These are phyloP conservation scores for Schizaphis graminum DNA, from an alignment of 2,888 invertebrate genomes.

Conservation along the genomic window DNA sequence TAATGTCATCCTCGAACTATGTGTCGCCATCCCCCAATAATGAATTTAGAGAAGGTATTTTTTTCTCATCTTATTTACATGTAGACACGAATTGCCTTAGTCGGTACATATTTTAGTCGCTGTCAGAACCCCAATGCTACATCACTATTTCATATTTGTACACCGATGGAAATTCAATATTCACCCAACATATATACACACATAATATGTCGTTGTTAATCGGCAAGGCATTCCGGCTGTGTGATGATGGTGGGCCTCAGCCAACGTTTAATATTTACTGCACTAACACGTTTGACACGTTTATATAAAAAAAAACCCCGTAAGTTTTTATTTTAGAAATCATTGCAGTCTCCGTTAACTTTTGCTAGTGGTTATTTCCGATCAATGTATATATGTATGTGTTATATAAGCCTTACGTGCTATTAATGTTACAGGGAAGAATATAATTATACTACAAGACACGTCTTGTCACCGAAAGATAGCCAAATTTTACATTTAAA, in stretches of 20 bases:
- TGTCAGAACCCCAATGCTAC: constrained; percentile 20
- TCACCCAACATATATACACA: not conserved
- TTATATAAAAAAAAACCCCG: not conserved
- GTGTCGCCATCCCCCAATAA: not conserved
- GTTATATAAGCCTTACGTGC: not conserved
- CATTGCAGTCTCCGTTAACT: not conserved
- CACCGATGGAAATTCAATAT: constrained; percentile 53
- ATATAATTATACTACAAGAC: not conserved
- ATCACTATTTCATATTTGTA: constrained; percentile 28
- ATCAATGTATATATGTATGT: not conserved
- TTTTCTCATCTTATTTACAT: not conserved
- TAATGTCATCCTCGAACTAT: not conserved
- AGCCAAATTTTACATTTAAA: not conserved
- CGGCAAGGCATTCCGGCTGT: not conserved
- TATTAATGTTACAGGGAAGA: not conserved
- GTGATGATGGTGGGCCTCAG: constrained; percentile 39
- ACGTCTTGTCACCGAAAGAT: not conserved
- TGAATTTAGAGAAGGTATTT: constrained; percentile 37
- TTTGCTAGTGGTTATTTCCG: not conserved
- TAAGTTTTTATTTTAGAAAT: constrained; percentile 31
- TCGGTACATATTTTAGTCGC: not conserved
- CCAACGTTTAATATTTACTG: constrained; percentile 51
- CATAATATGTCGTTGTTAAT: constrained; percentile 44
- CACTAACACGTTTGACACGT: constrained; percentile 21
- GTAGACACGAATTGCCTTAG: not conserved